Evolutionary conservation across 1,140 invertebrate species (phyloP).

Genomic region (Temnothorax nylanderi): DNA sequence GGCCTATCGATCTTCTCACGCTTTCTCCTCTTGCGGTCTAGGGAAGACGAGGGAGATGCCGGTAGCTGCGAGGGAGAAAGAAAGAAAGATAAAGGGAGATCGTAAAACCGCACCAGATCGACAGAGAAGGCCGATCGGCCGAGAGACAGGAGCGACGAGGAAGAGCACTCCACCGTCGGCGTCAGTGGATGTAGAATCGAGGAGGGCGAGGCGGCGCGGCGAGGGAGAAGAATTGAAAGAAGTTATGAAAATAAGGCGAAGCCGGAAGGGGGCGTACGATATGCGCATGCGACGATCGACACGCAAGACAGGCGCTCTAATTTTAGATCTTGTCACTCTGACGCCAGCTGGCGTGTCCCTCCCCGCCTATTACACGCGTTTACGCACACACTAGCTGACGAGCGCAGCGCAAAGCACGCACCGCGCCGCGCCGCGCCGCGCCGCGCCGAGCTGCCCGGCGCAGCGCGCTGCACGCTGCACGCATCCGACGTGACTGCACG

Average conservation of each 20-base stretch:
- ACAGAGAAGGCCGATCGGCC: constrained; percentile 1
- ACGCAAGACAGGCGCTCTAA: constrained; percentile 83
- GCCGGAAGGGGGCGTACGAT: constrained; percentile 84
- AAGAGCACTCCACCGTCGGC: constrained; percentile 22
- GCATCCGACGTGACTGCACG: constrained; percentile 42
- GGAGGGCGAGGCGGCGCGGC: constrained; percentile 45
- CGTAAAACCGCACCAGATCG: constrained; percentile 14
- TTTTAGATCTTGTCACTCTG: constrained; percentile 86
- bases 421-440: background rate
- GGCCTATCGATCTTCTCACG: constrained; percentile 82
- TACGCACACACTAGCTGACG: constrained; percentile 77
- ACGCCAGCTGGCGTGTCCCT: constrained; percentile 84
- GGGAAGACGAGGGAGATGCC: constrained; percentile 4
- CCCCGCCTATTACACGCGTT: constrained; percentile 84
- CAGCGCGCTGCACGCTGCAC: background rate
- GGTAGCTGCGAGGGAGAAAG: constrained; percentile 30
- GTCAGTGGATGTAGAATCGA: constrained; percentile 19
- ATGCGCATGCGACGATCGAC: constrained; percentile 85
- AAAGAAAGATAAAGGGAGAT: background rate
- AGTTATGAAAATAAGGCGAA: constrained; percentile 84
- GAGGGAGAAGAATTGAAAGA: constrained; percentile 81
- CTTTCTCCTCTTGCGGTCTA: constrained; percentile 75
- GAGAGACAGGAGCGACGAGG: constrained; percentile 39
- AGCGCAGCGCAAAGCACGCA: constrained; percentile 51
- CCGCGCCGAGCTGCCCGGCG: no score